Conservation (phyloP, 2,888 invertebrate species). For the Bimastos eiseni region DNA sequence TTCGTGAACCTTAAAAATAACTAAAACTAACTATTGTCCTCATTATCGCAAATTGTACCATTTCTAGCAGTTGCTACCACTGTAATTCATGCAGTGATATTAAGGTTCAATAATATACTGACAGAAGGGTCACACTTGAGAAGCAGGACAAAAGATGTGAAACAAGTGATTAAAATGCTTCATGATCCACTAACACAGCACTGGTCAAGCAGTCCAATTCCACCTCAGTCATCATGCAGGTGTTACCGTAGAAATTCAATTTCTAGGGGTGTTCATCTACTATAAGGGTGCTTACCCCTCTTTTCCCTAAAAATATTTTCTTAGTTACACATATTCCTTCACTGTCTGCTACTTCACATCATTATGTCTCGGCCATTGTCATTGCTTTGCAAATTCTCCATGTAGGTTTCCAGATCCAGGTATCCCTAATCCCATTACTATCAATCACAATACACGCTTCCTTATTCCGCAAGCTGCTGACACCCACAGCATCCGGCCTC, state of each 20-base stretch:
- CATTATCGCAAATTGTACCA: not conserved
- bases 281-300: not conserved
- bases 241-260: not conserved
- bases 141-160: not conserved
- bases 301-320: not conserved
- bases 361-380: not conserved
- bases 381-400: not conserved
- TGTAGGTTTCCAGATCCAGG: not conserved
- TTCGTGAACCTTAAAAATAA: not conserved
- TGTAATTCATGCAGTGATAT: no score
- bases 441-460: conserved; percentile 13
- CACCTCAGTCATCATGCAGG: not conserved
- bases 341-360: not conserved
- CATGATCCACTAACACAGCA: not conserved
- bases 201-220: not conserved
- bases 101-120: no score
- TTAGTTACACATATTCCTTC: not conserved
- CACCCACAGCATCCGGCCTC: conserved; percentile 13
- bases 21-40: not conserved
- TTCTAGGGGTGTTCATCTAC: not conserved
- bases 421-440: conserved; percentile 6
- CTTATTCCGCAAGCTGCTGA: not conserved
- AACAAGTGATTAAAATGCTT: not conserved
- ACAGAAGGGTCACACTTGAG: not conserved
- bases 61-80: not conserved